Percentiles rank a stretch among this genome's conserved stretches.
These are phyloP conservation scores for Eleginops maclovinus DNA, from an alignment of 2,113 vertebrate species.

Conservation along the genomic window DNA sequence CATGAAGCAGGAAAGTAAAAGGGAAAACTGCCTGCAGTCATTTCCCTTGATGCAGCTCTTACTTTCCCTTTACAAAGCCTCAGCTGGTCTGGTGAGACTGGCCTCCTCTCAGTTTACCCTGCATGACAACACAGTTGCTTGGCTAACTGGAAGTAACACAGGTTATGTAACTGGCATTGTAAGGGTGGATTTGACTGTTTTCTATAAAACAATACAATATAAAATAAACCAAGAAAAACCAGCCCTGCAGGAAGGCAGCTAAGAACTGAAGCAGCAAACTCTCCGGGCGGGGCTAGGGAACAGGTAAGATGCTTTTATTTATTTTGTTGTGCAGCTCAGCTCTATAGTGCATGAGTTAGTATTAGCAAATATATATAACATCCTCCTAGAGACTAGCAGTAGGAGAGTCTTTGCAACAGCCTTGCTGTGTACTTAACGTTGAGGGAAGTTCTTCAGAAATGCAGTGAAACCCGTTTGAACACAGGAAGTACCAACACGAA, in stretches of 20 bases:
- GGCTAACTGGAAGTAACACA: background rate
- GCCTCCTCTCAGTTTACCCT: background rate
- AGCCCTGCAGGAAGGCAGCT: background rate
- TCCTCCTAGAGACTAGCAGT: background rate
- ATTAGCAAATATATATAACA: background rate
- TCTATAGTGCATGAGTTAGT: no score
- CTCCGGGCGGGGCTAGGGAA: background rate
- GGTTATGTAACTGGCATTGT: constrained; percentile 12
- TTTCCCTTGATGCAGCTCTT: background rate
- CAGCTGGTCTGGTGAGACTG: background rate
- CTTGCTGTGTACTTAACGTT: background rate
- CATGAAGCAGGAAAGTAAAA: background rate
- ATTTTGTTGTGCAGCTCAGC: constrained; percentile 15
- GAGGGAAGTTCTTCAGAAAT: background rate
- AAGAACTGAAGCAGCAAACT: background rate
- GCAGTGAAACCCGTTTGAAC: constrained; percentile 11
- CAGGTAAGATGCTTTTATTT: background rate
- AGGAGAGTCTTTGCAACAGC: no score
- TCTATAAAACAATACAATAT: background rate
- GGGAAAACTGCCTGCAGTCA: background rate
- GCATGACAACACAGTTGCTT: background rate
- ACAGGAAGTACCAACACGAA: background rate
- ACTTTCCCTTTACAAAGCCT: background rate
- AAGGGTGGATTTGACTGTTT: background rate
- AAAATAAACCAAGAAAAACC: constrained; percentile 11